These are phyloP conservation scores for Coreoperca whiteheadi DNA, from an alignment of 2,113 vertebrate species.

Conservation along the genomic window DNA sequence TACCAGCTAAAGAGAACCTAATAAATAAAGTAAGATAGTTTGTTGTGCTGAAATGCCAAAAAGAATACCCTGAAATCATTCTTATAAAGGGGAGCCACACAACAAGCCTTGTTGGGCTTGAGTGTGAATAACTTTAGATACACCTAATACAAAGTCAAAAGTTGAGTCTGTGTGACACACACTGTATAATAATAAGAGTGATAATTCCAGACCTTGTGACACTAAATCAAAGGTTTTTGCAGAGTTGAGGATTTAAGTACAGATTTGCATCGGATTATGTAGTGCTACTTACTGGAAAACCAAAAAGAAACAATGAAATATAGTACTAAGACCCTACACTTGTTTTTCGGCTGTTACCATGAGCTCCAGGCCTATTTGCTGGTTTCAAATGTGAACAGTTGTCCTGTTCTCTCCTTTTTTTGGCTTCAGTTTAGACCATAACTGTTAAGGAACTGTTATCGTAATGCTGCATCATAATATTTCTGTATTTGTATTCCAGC, in stretches of 20 bases:
- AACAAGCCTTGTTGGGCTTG: neutral
- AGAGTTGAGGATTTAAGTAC: neutral
- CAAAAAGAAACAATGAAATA: neutral
- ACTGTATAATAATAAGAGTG: neutral
- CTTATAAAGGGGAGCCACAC: too few species aligned
- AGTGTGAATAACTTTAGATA: neutral
- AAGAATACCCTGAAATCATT: too few species aligned
- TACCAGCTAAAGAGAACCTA: too few species aligned
- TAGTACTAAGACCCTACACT: neutral
- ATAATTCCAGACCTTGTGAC: neutral
- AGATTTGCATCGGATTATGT: too few species aligned
- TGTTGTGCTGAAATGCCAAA: too few species aligned
- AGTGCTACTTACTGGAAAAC: neutral
- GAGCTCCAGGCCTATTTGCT: neutral
- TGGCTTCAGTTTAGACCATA: neutral
- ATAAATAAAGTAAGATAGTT: too few species aligned
- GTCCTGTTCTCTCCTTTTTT: neutral
- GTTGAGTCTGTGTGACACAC: neutral
- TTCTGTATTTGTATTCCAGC: neutral
- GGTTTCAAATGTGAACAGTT: neutral
- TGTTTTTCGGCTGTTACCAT: constrained; percentile 2
- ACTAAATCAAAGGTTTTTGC: too few species aligned
- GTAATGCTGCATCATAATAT: neutral
- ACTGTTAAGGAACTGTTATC: neutral
- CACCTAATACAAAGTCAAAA: neutral